phyloP scores from a whole-genome alignment of 2,888 invertebrate species.

The Yponomeuta plumbellus region DNA sequence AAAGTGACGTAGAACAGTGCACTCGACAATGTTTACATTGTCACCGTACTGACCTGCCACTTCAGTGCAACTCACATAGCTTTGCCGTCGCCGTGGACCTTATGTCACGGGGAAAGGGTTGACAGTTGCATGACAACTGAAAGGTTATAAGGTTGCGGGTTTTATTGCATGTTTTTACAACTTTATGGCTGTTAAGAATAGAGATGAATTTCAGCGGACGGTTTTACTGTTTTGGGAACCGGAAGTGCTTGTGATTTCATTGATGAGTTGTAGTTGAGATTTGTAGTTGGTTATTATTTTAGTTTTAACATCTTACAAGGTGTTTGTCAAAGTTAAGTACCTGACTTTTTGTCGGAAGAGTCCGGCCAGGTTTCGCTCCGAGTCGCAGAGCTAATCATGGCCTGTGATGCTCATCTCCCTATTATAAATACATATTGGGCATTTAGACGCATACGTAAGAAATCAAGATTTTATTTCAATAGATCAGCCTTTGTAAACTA shows the following conservation, averaged over 20 bases:
- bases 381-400: no score
- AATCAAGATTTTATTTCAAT: no score
- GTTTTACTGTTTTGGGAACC: background rate
- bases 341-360: no score
- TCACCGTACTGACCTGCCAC: conserved; percentile 49
- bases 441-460: no score
- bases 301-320: no score
- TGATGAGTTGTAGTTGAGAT: background rate
- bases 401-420: no score
- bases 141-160: conserved; percentile 12
- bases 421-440: no score
- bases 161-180: conserved; percentile 5
- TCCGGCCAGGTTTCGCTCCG: no score
- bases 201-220: background rate
- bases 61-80: background rate
- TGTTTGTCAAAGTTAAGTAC: no score
- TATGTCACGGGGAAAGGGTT: background rate
- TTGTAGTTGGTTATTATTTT: no score
- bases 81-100: background rate
- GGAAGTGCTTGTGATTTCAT: background rate
- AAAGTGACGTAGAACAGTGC: conserved; percentile 24
- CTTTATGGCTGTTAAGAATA: background rate
- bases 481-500: no score
- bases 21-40: conserved; percentile 43
- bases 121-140: background rate